These are phyloP conservation scores for Zophobas morio DNA, from an alignment of 1,140 invertebrate genomes.

Conservation along the genomic window DNA sequence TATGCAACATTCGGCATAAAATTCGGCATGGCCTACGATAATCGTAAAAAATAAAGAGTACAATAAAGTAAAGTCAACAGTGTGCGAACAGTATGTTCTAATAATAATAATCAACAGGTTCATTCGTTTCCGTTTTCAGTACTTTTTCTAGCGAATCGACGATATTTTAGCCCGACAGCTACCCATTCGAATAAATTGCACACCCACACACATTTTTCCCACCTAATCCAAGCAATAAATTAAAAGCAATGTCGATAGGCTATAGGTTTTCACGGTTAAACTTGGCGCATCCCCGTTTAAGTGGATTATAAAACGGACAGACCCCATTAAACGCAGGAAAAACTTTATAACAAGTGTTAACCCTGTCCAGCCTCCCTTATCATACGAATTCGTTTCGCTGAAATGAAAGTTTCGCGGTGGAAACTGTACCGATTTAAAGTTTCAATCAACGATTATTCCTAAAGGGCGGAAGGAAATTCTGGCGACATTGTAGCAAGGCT, in stretches of 20 bases:
- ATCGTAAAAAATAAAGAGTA: too few relatives aligned
- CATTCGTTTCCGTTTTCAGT: too few relatives aligned
- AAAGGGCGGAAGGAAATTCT: too few relatives aligned
- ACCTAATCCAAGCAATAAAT: conserved; percentile 44
- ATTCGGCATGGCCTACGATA: too few relatives aligned
- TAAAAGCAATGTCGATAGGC: background rate
- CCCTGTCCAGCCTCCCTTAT: background rate
- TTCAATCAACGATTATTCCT: too few relatives aligned
- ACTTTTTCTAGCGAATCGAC: too few relatives aligned
- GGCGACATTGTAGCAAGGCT: too few relatives aligned
- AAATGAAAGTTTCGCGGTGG: background rate
- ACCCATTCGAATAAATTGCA: conserved; percentile 1
- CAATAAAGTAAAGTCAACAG: too few relatives aligned
- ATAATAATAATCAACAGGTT: too few relatives aligned
- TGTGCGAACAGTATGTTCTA: too few relatives aligned
- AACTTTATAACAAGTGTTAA: background rate
- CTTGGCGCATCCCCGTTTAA: background rate
- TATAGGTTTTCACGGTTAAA: conserved; percentile 44
- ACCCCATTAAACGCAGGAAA: background rate
- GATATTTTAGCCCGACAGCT: background rate
- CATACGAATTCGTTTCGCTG: background rate
- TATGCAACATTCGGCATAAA: too few relatives aligned
- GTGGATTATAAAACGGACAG: background rate
- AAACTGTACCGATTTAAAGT: too few relatives aligned
- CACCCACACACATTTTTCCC: background rate